Evolutionary conservation across 30 jellyfish, hydroid and myxozoan genomes (phyloP).

Genomic region (Clytia hemisphaerica): DNA sequence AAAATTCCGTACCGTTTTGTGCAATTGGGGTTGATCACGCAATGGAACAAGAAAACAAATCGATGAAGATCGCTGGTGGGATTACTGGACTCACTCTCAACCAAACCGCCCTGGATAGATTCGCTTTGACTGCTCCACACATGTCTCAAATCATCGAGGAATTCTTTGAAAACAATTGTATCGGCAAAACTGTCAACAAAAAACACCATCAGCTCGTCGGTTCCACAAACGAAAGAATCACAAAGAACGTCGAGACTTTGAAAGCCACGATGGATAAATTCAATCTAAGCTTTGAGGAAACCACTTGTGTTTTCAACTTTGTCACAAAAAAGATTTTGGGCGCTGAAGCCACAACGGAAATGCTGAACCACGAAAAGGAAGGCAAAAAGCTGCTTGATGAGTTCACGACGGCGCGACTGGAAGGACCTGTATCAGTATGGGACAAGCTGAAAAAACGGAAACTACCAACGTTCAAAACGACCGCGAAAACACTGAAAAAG

Average conservation of each 20-base stretch:
- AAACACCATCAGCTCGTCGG: conserved; percentile 14
- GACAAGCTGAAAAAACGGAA: background rate
- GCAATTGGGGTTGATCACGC: conserved; percentile 50
- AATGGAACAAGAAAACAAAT: conserved; percentile 43
- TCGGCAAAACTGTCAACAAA: background rate
- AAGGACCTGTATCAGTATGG: conserved; percentile 11
- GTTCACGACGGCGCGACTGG: background rate
- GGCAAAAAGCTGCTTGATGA: conserved; percentile 7
- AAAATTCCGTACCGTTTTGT: conserved; percentile 20
- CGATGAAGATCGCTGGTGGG: too few species aligned
- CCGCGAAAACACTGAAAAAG: background rate
- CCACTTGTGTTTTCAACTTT: conserved; percentile 4
- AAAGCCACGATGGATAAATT: conserved; percentile 4
- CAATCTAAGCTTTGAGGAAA: background rate
- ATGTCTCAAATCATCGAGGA: background rate
- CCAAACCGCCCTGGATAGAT: conserved; percentile 2
- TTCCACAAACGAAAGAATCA: background rate
- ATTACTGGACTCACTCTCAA: too few species aligned
- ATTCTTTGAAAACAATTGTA: background rate
- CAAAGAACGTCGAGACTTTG: background rate
- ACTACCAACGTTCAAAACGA: conserved; percentile 8
- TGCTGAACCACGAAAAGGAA: conserved; percentile 3
- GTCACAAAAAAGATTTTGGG: background rate
- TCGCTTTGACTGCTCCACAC: background rate
- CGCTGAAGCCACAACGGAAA: background rate